These are phyloP conservation scores for Danaus melanippus DNA, from an alignment of 1,140 invertebrate species.

Conservation along the genomic window DNA sequence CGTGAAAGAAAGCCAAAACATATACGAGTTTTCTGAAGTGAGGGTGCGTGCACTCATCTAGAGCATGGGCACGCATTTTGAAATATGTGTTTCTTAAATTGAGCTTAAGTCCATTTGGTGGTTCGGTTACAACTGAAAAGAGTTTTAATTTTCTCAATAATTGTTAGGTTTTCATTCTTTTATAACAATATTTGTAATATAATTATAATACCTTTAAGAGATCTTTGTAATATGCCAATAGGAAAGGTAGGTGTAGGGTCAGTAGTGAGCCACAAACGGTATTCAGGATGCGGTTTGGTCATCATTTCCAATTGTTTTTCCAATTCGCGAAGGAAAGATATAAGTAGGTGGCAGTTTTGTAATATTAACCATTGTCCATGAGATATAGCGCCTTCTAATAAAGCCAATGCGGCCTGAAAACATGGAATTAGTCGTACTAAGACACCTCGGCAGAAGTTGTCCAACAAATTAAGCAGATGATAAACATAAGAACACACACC, in stretches of 20 bases:
- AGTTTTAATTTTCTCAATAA: constrained; percentile 3
- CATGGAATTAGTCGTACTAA: no score
- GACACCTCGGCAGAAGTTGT: no score
- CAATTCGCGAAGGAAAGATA: constrained; percentile 83
- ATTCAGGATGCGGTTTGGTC: constrained; percentile 87
- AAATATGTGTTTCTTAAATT: constrained; percentile 92
- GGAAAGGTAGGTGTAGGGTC: constrained; percentile 89
- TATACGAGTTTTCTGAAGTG: constrained; percentile 85
- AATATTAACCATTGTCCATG: constrained; percentile 92
- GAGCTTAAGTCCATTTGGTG: constrained; percentile 90
- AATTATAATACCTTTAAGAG: constrained; percentile 79
- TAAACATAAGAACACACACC: constrained; percentile 37
- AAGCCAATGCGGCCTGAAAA: constrained; percentile 76
- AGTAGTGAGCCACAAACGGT: constrained; percentile 93
- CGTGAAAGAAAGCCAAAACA: constrained; percentile 92
- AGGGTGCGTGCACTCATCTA: constrained; percentile 82
- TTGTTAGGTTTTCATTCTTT: constrained; percentile 73
- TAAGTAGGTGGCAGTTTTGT: constrained; percentile 90
- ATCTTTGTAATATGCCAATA: constrained; percentile 89
- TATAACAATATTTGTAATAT: constrained; percentile 88
- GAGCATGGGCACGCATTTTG: constrained; percentile 80
- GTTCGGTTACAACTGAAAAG: constrained; percentile 85
- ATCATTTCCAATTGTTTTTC: constrained; percentile 88
- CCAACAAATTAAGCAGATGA: not conserved
- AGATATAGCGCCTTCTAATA: constrained; percentile 81